These are phyloP conservation scores for Leucania comma DNA, from an alignment of 2,888 invertebrate genomes.

Conservation along the genomic window DNA sequence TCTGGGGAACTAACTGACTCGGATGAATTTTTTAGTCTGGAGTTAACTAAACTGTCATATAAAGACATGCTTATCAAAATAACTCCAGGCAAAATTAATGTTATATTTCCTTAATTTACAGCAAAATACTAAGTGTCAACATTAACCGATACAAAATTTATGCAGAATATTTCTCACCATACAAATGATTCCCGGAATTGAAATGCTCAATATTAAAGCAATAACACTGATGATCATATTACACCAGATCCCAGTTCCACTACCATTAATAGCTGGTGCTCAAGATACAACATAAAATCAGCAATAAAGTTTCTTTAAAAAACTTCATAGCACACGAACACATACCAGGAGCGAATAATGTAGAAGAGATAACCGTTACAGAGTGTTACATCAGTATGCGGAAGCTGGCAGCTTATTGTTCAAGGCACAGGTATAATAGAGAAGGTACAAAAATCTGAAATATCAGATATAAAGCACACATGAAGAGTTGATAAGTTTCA, in stretches of 20 bases:
- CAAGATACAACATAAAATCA: constrained; percentile 44
- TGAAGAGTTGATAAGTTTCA: not conserved
- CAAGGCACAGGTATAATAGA: constrained; percentile 46
- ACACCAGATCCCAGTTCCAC: constrained; percentile 27
- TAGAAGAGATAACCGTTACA: constrained; percentile 57
- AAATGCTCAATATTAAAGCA: constrained; percentile 5
- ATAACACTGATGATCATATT: constrained; percentile 41
- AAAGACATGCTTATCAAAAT: not conserved
- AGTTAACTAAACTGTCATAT: not conserved
- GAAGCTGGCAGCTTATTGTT: constrained; percentile 74
- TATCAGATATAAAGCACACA: no score
- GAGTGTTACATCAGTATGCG: constrained; percentile 75
- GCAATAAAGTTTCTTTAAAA: constrained; percentile 53
- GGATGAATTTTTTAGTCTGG: not conserved
- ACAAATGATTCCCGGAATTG: constrained; percentile 7
- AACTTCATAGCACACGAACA: constrained; percentile 40
- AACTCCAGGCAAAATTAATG: not conserved
- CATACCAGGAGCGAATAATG: constrained; percentile 54
- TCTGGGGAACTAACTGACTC: constrained; percentile 13
- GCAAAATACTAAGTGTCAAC: not conserved
- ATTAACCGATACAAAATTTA: not conserved
- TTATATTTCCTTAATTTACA: not conserved
- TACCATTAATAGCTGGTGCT: constrained; percentile 42
- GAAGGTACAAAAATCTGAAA: constrained; percentile 30
- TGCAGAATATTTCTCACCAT: not conserved